phyloP scores from a whole-genome alignment of 2,113 vertebrate genomes.

The Dromaius novaehollandiae region DNA sequence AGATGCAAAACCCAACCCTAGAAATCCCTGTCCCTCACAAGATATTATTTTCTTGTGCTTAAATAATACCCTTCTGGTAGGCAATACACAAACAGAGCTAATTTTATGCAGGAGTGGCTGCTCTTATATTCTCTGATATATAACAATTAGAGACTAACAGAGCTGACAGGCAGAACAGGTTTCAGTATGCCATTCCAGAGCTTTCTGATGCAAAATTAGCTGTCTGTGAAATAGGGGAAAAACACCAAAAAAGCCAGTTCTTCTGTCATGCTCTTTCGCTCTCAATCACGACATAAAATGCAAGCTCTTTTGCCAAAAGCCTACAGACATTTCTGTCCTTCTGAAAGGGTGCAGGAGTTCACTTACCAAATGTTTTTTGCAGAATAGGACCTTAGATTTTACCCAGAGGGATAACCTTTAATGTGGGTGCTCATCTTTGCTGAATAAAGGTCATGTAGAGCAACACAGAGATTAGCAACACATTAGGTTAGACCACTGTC shows the following conservation, averaged over 20 bases:
- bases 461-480: not conserved
- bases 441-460: not conserved
- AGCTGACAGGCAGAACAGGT: constrained; percentile 39
- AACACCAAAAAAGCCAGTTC: not conserved
- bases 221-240: not conserved
- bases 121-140: not conserved
- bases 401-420: not conserved
- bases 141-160: not conserved
- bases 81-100: not conserved
- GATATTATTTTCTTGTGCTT: not conserved
- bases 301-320: not conserved
- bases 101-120: not conserved
- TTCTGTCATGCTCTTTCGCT: rapidly evolving
- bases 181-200: not conserved
- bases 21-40: not conserved
- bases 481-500: not conserved
- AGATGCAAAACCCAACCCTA: not conserved
- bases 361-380: not conserved
- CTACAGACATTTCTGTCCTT: not conserved
- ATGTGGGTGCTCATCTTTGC: not conserved
- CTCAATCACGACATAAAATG: not conserved
- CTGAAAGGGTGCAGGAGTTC: not conserved
- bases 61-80: not conserved
- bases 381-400: not conserved
- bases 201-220: not conserved